phyloP scores from a whole-genome alignment of 2,113 vertebrate species.

The Antechinus stuartii region DNA sequence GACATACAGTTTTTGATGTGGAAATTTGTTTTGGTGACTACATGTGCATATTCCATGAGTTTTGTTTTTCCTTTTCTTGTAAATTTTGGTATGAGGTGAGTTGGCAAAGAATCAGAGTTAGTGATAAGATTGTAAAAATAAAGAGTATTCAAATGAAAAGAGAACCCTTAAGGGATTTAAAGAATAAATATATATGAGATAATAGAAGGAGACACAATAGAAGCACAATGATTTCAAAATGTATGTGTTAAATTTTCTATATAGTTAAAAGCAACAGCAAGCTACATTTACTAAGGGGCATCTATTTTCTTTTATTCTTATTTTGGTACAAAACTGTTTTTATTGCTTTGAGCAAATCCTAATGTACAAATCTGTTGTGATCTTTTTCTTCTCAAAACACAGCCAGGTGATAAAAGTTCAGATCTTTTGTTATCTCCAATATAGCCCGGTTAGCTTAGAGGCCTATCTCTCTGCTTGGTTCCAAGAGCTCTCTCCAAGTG shows the following conservation, averaged over 20 bases:
- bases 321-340: neutral
- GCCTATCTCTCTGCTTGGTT: too few relatives aligned
- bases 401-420: too few relatives aligned
- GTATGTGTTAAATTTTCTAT: neutral
- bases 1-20: neutral
- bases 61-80: neutral
- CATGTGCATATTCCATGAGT: rapidly evolving
- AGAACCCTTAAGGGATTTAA: neutral
- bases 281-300: neutral
- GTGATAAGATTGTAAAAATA: neutral
- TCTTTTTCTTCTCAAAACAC: too few relatives aligned
- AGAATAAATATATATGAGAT: neutral
- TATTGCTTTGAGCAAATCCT: neutral
- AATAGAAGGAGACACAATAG: neutral
- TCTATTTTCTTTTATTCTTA: neutral
- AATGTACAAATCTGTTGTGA: neutral
- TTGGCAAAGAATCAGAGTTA: neutral
- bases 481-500: too few relatives aligned
- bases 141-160: neutral
- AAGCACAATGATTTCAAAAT: neutral
- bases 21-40: neutral
- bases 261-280: neutral
- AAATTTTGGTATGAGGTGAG: neutral
- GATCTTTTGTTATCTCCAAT: too few relatives aligned
- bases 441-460: too few relatives aligned